Evolutionary conservation across 1,140 invertebrate genomes (phyloP).

Genomic region (Conus betulinus): DNA sequence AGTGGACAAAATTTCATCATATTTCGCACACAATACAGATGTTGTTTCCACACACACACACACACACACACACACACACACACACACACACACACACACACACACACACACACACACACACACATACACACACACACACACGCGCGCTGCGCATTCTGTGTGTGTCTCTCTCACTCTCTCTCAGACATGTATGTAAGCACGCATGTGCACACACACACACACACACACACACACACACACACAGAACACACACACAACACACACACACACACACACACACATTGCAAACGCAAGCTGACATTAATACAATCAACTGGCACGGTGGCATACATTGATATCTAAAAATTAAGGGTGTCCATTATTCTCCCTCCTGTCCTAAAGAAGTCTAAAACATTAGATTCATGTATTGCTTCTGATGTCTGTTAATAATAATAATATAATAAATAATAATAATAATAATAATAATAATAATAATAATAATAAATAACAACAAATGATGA

Average conservation of each 20-base stretch:
- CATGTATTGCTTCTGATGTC: no score
- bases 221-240: background rate
- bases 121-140: constrained; percentile 5
- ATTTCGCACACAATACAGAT: background rate
- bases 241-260: background rate
- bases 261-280: constrained; percentile 8
- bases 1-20: background rate
- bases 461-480: no score
- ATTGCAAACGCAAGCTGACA: constrained; percentile 1
- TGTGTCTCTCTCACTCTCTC: background rate
- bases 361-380: no score
- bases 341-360: no score
- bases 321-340: no score
- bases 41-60: no score
- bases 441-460: no score
- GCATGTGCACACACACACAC: background rate
- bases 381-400: no score
- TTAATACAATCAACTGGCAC: no score
- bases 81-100: background rate
- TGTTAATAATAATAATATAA: no score
- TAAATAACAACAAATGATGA: no score
- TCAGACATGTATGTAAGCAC: background rate
- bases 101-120: background rate
- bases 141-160: no score
- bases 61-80: background rate